Evolutionary conservation across 2,888 invertebrate genomes (phyloP).

Genomic region (Serrognathus titanus): DNA sequence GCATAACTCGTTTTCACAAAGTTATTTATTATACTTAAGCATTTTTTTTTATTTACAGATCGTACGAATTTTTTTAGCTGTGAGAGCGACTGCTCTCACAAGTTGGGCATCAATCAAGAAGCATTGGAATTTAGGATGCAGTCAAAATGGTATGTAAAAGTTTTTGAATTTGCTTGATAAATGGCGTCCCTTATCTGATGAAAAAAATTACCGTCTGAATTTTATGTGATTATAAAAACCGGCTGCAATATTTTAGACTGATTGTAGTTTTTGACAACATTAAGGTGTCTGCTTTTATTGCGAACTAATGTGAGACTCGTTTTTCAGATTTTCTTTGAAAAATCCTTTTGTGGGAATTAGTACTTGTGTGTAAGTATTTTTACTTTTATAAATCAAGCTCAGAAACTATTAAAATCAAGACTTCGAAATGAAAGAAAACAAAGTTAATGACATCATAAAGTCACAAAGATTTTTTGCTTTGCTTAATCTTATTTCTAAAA

Average conservation of each 20-base stretch:
- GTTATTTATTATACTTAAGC: neutral
- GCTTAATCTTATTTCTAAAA: neutral
- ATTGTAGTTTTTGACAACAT: neutral
- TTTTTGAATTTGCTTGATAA: neutral
- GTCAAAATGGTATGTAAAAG: neutral
- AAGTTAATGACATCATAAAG: neutral
- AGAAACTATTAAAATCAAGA: neutral
- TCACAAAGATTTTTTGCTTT: neutral
- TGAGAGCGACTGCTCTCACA: neutral
- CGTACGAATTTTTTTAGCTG: neutral
- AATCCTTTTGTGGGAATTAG: neutral
- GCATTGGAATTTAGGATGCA: neutral
- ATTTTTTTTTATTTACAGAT: neutral
- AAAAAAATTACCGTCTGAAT: slow-evolving; percentile 15
- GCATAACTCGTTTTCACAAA: neutral
- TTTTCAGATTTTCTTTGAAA: neutral
- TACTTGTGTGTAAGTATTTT: neutral
- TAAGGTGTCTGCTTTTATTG: neutral
- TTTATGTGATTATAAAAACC: slow-evolving; percentile 12
- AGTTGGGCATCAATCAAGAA: neutral
- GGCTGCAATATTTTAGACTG: slow-evolving; percentile 9
- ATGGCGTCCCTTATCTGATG: slow-evolving; percentile 7
- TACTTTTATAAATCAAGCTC: neutral
- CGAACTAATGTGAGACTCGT: neutral
- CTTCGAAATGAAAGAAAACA: neutral